Percentiles rank a stretch among this genome's conserved stretches.
Evolutionary conservation across 1,140 invertebrate species (phyloP).

Genomic region (Oryzaephilus surinamensis): DNA sequence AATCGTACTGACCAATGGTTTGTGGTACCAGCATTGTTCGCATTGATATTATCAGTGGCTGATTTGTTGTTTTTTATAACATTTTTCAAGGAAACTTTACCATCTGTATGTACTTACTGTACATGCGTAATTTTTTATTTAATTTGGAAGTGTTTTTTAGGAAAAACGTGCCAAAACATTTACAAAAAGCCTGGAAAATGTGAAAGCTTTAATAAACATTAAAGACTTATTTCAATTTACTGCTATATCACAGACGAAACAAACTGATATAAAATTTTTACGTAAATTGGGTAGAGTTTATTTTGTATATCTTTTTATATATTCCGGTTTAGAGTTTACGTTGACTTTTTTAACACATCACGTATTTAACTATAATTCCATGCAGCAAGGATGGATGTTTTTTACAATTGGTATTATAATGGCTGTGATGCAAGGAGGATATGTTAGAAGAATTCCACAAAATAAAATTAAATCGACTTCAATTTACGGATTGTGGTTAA

Average conservation of each 20-base stretch:
- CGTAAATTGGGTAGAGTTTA: slow-evolving; percentile 73
- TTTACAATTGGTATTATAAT: slow-evolving; percentile 84
- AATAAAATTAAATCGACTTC: slow-evolving; percentile 65
- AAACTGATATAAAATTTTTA: slow-evolving; percentile 51
- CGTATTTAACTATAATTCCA: slow-evolving; percentile 81
- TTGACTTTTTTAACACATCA: slow-evolving; percentile 94
- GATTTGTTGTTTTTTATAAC: slow-evolving; percentile 70
- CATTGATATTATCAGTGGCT: slow-evolving; percentile 61
- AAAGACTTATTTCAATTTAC: slow-evolving; percentile 48
- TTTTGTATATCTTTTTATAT: slow-evolving; percentile 93
- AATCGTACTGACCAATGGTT: slow-evolving; percentile 61
- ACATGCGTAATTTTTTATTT: slow-evolving; percentile 3
- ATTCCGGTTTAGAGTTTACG: slow-evolving; percentile 96
- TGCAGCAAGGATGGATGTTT: slow-evolving; percentile 98
- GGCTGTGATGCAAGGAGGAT: slow-evolving; percentile 86
- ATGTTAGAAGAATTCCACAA: slow-evolving; percentile 69
- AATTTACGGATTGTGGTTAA: slow-evolving; percentile 67
- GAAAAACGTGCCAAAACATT: slow-evolving; percentile 52
- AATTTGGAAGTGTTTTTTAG: slow-evolving; percentile 39
- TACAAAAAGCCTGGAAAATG: slow-evolving; percentile 53
- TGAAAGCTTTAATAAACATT: slow-evolving; percentile 54
- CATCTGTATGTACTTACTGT: slow-evolving; percentile 41
- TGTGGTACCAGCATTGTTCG: slow-evolving; percentile 74
- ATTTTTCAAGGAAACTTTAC: slow-evolving; percentile 80
- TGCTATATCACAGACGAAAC: slow-evolving; percentile 47